Percentiles rank a stretch among this genome's conserved stretches.
Evolutionary conservation across 2,888 invertebrate species (phyloP).

Genomic region (Lepeophtheirus nordmannii): DNA sequence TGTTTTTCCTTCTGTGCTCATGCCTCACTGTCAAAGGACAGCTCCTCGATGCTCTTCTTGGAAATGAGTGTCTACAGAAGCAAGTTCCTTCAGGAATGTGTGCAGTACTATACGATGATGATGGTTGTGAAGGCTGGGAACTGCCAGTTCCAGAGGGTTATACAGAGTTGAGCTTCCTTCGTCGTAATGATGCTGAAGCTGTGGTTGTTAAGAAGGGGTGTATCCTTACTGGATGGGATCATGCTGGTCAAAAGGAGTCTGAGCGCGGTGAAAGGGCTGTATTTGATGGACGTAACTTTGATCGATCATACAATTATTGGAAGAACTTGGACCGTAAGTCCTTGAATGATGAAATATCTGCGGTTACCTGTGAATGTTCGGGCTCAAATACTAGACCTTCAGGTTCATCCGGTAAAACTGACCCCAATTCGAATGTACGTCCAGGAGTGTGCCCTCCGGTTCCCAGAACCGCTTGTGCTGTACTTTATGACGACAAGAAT

Average conservation of each 20-base stretch:
- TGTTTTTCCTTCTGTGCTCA: too few species aligned
- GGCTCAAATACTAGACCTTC: neutral
- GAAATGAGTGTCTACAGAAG: neutral
- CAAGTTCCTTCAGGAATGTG: neutral
- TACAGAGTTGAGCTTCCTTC: neutral
- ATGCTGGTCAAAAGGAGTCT: neutral
- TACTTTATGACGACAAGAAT: slow-evolving; percentile 13
- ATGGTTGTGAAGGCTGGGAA: slow-evolving; percentile 13
- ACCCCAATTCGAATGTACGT: neutral
- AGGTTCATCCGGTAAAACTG: neutral
- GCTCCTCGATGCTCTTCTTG: neutral
- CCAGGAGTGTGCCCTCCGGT: neutral
- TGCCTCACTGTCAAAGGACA: neutral
- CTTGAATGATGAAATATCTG: slow-evolving; percentile 1
- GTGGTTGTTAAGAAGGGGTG: slow-evolving; percentile 10
- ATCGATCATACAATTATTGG: neutral
- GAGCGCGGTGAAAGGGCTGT: neutral
- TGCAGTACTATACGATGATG: slow-evolving; percentile 1
- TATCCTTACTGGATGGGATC: slow-evolving; percentile 2
- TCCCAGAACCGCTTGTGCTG: slow-evolving; percentile 1
- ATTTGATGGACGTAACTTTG: neutral
- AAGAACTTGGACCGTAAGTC: neutral
- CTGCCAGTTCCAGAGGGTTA: neutral
- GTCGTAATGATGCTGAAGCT: slow-evolving; percentile 14
- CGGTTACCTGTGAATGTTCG: slow-evolving; percentile 6